These are phyloP conservation scores for Chironomus striatipennis DNA, from an alignment of 1,140 invertebrate genomes.

Conservation along the genomic window DNA sequence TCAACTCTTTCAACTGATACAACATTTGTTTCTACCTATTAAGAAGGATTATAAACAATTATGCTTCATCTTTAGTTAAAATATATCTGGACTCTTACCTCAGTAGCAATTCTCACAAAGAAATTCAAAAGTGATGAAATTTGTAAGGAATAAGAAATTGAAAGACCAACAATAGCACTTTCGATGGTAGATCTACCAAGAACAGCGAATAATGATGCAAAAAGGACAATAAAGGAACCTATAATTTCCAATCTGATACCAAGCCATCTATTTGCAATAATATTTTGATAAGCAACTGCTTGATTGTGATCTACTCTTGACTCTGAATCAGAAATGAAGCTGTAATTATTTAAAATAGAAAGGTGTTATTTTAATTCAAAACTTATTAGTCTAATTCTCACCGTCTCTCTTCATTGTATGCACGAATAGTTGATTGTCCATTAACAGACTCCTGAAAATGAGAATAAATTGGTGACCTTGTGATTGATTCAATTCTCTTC, in stretches of 20 bases:
- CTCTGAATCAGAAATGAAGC: slow-evolving; percentile 20
- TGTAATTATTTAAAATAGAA: too few relatives aligned
- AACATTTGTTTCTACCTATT: slow-evolving; percentile 84
- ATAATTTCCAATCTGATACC: slow-evolving; percentile 68
- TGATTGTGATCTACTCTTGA: slow-evolving; percentile 55
- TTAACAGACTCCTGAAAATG: slow-evolving; percentile 54
- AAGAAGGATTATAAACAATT: too few relatives aligned
- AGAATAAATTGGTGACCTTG: slow-evolving; percentile 57
- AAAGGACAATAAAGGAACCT: slow-evolving; percentile 67
- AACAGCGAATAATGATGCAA: slow-evolving; percentile 66
- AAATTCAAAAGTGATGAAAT: slow-evolving; percentile 72
- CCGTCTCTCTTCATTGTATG: slow-evolving; percentile 20
- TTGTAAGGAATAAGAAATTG: slow-evolving; percentile 68
- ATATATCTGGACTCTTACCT: too few relatives aligned
- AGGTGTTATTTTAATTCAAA: neutral
- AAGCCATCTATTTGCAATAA: slow-evolving; percentile 68
- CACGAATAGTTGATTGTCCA: slow-evolving; percentile 29
- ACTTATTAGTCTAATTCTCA: neutral
- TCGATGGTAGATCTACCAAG: slow-evolving; percentile 48
- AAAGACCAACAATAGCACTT: slow-evolving; percentile 62
- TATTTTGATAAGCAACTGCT: slow-evolving; percentile 58
- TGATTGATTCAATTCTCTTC: slow-evolving; percentile 56
- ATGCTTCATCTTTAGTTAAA: too few relatives aligned
- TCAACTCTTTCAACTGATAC: slow-evolving; percentile 81
- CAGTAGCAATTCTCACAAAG: slow-evolving; percentile 79